phyloP scores from a whole-genome alignment of 35 echinoderm and acorn worm species.

The Strongylocentrotus purpuratus region DNA sequence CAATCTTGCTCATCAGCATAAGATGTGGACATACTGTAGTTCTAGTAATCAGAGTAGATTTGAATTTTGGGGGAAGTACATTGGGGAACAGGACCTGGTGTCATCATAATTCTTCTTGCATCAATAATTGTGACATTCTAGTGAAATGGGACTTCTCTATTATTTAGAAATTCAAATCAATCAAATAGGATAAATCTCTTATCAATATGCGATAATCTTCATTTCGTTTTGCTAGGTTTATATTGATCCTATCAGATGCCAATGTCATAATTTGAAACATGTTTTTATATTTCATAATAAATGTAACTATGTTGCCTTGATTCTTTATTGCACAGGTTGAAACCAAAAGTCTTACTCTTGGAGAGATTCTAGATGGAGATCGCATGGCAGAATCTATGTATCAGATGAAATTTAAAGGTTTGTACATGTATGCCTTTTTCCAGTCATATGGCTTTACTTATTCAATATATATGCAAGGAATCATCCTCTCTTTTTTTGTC shows the following conservation, averaged over 20 bases:
- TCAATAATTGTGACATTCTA: not conserved
- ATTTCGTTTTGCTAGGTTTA: not conserved
- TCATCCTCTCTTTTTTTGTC: no score
- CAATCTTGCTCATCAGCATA: not conserved
- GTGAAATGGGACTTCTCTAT: not conserved
- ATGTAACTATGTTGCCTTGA: not conserved
- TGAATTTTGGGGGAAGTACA: not conserved
- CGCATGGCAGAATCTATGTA: constrained; percentile 95
- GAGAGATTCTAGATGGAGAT: constrained; percentile 97
- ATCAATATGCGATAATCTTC: no score
- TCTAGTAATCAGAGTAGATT: not conserved
- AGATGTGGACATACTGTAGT: not conserved
- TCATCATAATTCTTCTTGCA: not conserved
- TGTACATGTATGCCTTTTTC: not conserved
- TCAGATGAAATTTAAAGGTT: constrained; percentile 91
- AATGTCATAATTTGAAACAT: not conserved
- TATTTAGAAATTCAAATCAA: no score
- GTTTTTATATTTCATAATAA: not conserved
- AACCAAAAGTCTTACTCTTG: constrained; percentile 85
- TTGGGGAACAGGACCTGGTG: not conserved
- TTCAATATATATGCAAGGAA: no score
- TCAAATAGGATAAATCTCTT: no score
- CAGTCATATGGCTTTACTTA: no score
- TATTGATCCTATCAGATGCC: not conserved
- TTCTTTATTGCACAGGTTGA: constrained; percentile 71